Conservation (phyloP, 2,797 vertebrate genomes). For the Intellagama lesueurii region DNA sequence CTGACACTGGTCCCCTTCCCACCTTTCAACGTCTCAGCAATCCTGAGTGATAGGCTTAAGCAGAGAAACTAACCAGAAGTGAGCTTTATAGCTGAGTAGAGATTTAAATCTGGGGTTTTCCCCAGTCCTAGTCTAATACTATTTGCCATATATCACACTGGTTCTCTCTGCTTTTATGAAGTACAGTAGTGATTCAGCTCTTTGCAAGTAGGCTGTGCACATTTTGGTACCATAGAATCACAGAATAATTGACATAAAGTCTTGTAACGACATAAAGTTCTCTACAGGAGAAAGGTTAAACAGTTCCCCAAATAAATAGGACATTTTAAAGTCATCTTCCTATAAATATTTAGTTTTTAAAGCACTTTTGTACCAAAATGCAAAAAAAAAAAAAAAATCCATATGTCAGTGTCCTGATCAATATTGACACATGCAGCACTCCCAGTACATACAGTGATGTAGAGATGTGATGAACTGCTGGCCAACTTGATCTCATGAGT, state of each 20-base stretch:
- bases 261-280: not conserved
- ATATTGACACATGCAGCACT: not conserved
- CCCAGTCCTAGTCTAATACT: not conserved
- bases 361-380: not conserved
- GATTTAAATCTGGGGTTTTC: not conserved
- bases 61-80: not conserved
- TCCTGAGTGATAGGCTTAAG: not conserved
- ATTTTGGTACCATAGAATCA: not conserved
- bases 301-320: not conserved
- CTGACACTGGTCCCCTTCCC: not conserved
- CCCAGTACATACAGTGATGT: not conserved
- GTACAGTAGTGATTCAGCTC: not conserved
- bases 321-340: not conserved
- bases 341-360: not conserved
- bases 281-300: not conserved
- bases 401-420: too few relatives aligned
- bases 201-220: not conserved
- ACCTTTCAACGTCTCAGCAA: not conserved
- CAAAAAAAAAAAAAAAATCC: too few relatives aligned
- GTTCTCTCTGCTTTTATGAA: not conserved
- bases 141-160: not conserved
- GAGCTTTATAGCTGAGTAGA: not conserved
- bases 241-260: not conserved
- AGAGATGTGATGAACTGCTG: not conserved
- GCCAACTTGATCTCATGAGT: not conserved